Conservation (phyloP, 2,797 vertebrate genomes). For the Clarias laeviceps region DNA sequence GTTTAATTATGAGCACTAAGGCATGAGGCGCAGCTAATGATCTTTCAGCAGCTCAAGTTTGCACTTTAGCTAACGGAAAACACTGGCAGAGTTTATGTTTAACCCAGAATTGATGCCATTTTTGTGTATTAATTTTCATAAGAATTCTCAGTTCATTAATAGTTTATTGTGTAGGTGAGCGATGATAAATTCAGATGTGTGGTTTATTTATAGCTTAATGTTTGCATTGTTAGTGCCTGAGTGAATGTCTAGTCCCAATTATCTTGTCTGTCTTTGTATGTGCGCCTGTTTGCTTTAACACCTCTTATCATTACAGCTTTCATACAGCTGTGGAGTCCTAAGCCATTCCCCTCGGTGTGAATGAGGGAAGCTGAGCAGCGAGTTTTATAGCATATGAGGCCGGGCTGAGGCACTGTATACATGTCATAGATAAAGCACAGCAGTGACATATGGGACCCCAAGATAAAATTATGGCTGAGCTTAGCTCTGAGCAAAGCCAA, state of each 20-base stretch:
- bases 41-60: constrained; percentile 38
- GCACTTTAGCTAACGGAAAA: constrained; percentile 23
- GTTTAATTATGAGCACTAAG: constrained; percentile 40
- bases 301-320: constrained; percentile 47
- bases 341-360: constrained; percentile 43
- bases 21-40: constrained; percentile 44
- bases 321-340: constrained; percentile 43
- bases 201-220: background rate
- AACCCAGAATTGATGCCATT: constrained; percentile 6
- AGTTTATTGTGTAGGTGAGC: background rate
- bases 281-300: constrained; percentile 15
- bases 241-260: background rate
- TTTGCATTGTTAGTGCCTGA: background rate
- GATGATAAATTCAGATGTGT: background rate
- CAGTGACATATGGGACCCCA: constrained; percentile 40
- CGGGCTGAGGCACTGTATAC: constrained; percentile 50
- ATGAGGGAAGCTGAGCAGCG: constrained; percentile 34
- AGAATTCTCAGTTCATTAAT: background rate
- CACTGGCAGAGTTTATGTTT: constrained; percentile 30
- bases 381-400: constrained; percentile 57
- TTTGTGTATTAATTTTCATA: constrained; percentile 17
- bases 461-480: constrained; percentile 43
- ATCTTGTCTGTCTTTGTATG: constrained; percentile 6
- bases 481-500: constrained; percentile 18
- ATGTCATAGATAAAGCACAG: constrained; percentile 62